A percentile compares a stretch with the other conserved stretches of the same genome.
phyloP scores from a whole-genome alignment of 2,888 invertebrate genomes.

The Piscicola geometra region DNA sequence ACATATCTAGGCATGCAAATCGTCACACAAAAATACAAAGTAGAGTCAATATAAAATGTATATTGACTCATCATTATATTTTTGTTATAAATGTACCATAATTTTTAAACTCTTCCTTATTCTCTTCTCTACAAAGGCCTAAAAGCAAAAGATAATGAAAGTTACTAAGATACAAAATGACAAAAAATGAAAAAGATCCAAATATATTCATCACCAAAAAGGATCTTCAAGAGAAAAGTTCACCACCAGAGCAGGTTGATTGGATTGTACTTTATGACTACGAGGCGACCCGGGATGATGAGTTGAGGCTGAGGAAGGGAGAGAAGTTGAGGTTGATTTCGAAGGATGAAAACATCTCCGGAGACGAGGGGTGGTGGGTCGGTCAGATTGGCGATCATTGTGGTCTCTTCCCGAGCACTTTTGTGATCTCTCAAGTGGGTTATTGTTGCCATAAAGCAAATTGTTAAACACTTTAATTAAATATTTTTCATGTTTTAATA shows the following conservation, averaged over 20 bases:
- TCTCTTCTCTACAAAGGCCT: too few species aligned
- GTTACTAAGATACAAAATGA: too few species aligned
- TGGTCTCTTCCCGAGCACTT: constrained; percentile 83
- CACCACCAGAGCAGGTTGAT: constrained; percentile 73
- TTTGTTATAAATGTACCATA: too few species aligned
- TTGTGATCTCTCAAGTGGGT: constrained; percentile 64
- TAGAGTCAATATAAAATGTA: too few species aligned
- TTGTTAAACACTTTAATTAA: not conserved
- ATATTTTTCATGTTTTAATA: not conserved
- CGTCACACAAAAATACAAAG: too few species aligned
- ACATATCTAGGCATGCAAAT: too few species aligned
- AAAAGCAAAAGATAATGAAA: too few species aligned
- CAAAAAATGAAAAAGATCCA: too few species aligned
- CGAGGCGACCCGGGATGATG: constrained; percentile 85
- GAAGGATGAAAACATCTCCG: constrained; percentile 86
- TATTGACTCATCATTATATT: too few species aligned
- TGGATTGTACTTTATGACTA: constrained; percentile 77
- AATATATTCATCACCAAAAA: too few species aligned
- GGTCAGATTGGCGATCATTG: constrained; percentile 75
- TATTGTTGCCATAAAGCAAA: not conserved
- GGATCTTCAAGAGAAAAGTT: too few species aligned
- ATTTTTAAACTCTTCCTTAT: too few species aligned
- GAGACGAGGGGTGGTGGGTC: constrained; percentile 97
- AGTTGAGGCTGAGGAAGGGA: constrained; percentile 78
- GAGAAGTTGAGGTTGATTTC: constrained; percentile 85